Conservation (phyloP, 2,888 invertebrate species). For the Ctenicera cuprea region DNA sequence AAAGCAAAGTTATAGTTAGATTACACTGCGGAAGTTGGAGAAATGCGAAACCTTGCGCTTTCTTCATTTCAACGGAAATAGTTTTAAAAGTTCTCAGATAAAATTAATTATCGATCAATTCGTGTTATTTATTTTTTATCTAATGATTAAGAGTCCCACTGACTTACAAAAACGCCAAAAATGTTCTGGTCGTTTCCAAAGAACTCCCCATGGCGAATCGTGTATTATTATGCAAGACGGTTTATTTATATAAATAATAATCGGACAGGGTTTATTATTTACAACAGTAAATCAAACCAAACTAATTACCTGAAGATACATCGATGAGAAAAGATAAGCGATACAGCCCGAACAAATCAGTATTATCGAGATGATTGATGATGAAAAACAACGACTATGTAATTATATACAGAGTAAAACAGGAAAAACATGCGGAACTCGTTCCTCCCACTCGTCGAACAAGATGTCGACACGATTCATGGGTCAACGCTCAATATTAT, state of each 20-base stretch:
- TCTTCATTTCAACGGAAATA: too few species aligned
- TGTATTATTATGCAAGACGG: slow-evolving; percentile 13
- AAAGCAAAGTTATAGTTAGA: too few species aligned
- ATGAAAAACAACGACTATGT: slow-evolving; percentile 70
- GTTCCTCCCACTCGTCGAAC: slow-evolving; percentile 68
- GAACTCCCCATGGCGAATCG: slow-evolving; percentile 3
- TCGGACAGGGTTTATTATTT: slow-evolving; percentile 47
- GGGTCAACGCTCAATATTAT: slow-evolving; percentile 70
- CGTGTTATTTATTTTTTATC: too few species aligned
- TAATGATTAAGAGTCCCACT: neutral
- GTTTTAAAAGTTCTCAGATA: too few species aligned
- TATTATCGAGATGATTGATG: slow-evolving; percentile 71
- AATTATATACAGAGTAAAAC: slow-evolving; percentile 67
- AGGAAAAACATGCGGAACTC: slow-evolving; percentile 62
- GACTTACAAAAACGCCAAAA: neutral
- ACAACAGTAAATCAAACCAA: slow-evolving; percentile 41
- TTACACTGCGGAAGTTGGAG: too few species aligned
- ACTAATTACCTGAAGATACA: slow-evolving; percentile 59
- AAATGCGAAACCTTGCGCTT: too few species aligned
- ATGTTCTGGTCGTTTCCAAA: neutral
- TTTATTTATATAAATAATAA: slow-evolving; percentile 44
- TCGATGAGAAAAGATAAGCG: slow-evolving; percentile 67
- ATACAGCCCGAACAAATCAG: slow-evolving; percentile 68
- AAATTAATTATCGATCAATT: too few species aligned
- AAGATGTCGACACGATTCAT: slow-evolving; percentile 67